Conservation (phyloP, 2,797 vertebrate genomes). For the Bovichtus variegatus region DNA sequence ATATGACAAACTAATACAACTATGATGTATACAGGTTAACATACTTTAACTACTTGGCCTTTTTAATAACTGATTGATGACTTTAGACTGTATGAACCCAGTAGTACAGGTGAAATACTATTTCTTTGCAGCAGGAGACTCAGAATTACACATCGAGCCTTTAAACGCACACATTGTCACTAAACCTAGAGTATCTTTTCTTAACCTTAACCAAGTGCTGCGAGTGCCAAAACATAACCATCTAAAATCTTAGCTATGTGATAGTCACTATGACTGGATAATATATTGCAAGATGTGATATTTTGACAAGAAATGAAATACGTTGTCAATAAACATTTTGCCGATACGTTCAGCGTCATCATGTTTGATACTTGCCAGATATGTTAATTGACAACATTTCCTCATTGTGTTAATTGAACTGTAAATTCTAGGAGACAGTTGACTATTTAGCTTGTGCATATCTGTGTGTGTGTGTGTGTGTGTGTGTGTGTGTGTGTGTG, state of each 20-base stretch:
- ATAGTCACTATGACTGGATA: background rate
- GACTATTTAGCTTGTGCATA: background rate
- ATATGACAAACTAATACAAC: too few relatives aligned
- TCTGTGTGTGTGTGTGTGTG: constrained; percentile 6
- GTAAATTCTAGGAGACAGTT: background rate
- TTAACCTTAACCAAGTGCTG: background rate
- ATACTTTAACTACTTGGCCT: too few relatives aligned
- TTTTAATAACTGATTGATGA: too few relatives aligned
- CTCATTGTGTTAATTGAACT: background rate
- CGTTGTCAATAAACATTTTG: background rate
- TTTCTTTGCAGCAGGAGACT: too few relatives aligned
- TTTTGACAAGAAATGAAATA: background rate
- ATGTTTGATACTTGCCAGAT: background rate
- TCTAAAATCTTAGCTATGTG: background rate
- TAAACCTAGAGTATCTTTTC: background rate
- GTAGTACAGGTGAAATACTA: too few relatives aligned
- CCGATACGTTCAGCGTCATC: too few relatives aligned
- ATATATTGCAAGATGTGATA: background rate
- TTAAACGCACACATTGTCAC: too few relatives aligned
- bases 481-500: background rate
- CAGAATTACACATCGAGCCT: too few relatives aligned
- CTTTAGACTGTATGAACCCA: too few relatives aligned
- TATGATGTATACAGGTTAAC: too few relatives aligned
- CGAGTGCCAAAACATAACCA: background rate
- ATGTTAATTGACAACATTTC: background rate